phyloP scores from a whole-genome alignment of 1,140 invertebrate genomes.

The Whitmania pigra region DNA sequence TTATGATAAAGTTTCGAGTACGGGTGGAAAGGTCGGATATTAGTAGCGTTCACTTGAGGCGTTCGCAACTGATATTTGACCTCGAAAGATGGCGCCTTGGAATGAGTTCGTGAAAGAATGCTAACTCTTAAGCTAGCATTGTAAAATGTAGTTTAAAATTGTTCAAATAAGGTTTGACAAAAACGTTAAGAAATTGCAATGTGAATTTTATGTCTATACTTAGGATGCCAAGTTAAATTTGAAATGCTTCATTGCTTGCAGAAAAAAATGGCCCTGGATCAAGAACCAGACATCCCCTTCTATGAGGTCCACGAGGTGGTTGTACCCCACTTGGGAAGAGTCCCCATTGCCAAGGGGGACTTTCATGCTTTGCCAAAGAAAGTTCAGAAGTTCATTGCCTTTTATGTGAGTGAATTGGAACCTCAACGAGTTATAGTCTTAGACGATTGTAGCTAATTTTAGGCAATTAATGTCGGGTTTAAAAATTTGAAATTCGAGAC shows the following conservation, averaged over 20 bases:
- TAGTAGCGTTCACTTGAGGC: too few species aligned
- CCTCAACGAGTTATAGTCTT: background rate
- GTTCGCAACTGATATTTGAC: too few species aligned
- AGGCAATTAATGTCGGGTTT: background rate
- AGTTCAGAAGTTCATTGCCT: constrained; percentile 32
- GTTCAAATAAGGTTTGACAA: too few species aligned
- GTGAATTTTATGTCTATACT: too few species aligned
- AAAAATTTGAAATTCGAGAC: background rate
- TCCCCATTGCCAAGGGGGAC: constrained; percentile 37
- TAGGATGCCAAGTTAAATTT: background rate
- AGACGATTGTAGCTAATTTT: background rate
- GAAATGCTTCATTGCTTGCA: background rate
- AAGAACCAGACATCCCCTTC: constrained; percentile 23
- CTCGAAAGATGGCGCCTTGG: too few species aligned
- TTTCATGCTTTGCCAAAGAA: constrained; percentile 32
- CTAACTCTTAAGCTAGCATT: too few species aligned
- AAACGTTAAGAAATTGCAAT: too few species aligned
- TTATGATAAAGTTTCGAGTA: too few species aligned
- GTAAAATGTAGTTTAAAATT: too few species aligned
- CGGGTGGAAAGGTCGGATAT: too few species aligned
- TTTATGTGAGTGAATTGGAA: constrained; percentile 30
- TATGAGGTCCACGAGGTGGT: constrained; percentile 22
- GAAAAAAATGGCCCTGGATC: constrained; percentile 14
- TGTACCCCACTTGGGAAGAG: constrained; percentile 29
- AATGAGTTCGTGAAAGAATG: too few species aligned